A percentile compares a stretch with the other conserved stretches of the same genome.
phyloP scores from a whole-genome alignment of 2,888 invertebrate species.

The Ditylenchus weischeri region DNA sequence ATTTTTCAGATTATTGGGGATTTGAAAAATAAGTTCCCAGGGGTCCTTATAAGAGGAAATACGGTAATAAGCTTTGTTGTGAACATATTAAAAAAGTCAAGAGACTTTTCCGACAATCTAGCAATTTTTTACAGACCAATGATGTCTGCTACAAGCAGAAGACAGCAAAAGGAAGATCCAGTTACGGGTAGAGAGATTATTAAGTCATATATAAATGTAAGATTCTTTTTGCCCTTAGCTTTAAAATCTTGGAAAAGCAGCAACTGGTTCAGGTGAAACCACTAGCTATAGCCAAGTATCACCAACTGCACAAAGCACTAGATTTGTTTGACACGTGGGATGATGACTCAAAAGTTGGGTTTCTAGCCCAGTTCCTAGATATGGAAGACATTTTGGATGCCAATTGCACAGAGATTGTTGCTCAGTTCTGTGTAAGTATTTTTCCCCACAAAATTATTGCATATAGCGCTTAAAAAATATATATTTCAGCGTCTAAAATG shows the following conservation, averaged over 20 bases:
- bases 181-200: conserved; percentile 12
- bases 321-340: conserved; percentile 1
- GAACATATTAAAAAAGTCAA: too few species aligned
- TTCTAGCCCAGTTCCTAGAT: conserved; percentile 35
- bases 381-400: conserved; percentile 39
- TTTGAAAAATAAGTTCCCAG: too few species aligned
- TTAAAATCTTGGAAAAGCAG: too few species aligned
- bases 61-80: too few species aligned
- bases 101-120: too few species aligned
- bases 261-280: background rate
- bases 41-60: too few species aligned
- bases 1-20: too few species aligned
- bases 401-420: conserved; percentile 37
- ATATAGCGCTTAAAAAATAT: background rate
- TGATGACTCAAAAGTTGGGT: conserved; percentile 10
- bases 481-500: conserved; percentile 17
- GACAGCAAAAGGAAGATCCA: background rate
- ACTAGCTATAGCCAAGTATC: background rate
- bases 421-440: conserved; percentile 38
- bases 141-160: too few species aligned
- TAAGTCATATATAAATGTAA: conserved; percentile 10
- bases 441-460: background rate
- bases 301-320: conserved; percentile 5
- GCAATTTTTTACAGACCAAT: too few species aligned
- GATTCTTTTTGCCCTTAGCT: background rate